Evolutionary conservation across 2,888 invertebrate genomes (phyloP).

Genomic region (Brachylomia viminalis): DNA sequence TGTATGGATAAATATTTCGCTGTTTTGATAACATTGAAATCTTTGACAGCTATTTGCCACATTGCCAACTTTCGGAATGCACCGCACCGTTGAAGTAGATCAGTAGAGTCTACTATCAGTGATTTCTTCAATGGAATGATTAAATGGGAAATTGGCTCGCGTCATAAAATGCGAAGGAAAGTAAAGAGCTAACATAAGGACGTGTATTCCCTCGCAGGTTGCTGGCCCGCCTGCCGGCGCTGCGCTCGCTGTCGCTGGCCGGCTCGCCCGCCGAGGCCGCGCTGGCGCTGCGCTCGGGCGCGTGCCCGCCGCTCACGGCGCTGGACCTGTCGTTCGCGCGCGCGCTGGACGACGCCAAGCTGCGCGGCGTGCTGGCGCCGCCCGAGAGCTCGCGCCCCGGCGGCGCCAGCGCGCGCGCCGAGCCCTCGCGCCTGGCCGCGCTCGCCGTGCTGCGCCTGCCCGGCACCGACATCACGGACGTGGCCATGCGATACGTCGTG

Average conservation of each 20-base stretch:
- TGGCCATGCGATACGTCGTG: conserved; percentile 92
- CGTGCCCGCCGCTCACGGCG: conserved; percentile 94
- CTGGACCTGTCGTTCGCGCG: conserved; percentile 97
- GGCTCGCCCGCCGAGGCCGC: conserved; percentile 95
- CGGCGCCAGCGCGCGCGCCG: conserved; percentile 85
- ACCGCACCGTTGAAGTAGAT: no score
- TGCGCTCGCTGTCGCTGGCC: conserved; percentile 95
- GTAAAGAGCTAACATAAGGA: neutral
- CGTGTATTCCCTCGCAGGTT: conserved; percentile 82
- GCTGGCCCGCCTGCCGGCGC: conserved; percentile 95
- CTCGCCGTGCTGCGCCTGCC: conserved; percentile 94
- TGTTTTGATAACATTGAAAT: neutral
- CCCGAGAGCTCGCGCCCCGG: conserved; percentile 95
- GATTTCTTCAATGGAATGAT: neutral
- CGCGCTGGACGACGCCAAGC: conserved; percentile 95
- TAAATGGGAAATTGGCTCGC: neutral
- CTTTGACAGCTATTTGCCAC: neutral
- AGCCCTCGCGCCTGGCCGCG: conserved; percentile 91
- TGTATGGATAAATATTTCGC: neutral
- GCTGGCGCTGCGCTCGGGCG: conserved; percentile 94
- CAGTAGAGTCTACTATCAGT: neutral
- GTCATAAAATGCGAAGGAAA: neutral
- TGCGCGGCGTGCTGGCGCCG: conserved; percentile 96
- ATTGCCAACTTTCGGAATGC: neutral
- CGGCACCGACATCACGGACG: conserved; percentile 97